Evolutionary conservation across 2,888 invertebrate genomes (phyloP).

Genomic region (Eupithecia vulgata): DNA sequence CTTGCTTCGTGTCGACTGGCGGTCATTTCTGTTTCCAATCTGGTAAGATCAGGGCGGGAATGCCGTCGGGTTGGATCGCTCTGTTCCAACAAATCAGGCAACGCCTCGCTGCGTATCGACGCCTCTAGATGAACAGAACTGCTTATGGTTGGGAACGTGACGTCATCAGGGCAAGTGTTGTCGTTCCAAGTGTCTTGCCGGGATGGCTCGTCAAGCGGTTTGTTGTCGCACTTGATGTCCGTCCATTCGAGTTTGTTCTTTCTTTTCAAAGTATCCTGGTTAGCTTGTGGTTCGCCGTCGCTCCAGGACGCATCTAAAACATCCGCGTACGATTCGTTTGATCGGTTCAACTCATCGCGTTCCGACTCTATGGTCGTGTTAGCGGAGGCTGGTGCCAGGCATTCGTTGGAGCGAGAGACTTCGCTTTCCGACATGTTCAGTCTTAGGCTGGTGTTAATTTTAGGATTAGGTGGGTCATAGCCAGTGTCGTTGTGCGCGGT

Average conservation of each 20-base stretch:
- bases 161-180: constrained; percentile 90
- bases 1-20: constrained; percentile 58
- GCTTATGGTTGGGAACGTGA: constrained; percentile 92
- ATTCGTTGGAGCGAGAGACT: constrained; percentile 75
- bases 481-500: constrained; percentile 73
- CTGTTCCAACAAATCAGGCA: constrained; percentile 77
- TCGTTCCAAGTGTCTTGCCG: constrained; percentile 90
- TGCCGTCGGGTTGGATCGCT: constrained; percentile 59
- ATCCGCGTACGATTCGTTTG: constrained; percentile 79
- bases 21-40: constrained; percentile 60
- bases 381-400: constrained; percentile 67
- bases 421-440: constrained; percentile 52
- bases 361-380: constrained; percentile 72
- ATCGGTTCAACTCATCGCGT: constrained; percentile 70
- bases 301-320: constrained; percentile 74
- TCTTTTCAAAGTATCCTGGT: constrained; percentile 49
- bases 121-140: constrained; percentile 88
- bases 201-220: constrained; percentile 51
- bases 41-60: constrained; percentile 72
- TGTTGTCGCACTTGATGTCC: constrained; percentile 58
- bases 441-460: constrained; percentile 16
- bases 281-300: constrained; percentile 55
- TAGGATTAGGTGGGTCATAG: constrained; percentile 56
- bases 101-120: constrained; percentile 86
- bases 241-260: constrained; percentile 64